Evolutionary conservation across 1,140 invertebrate species (phyloP).

Genomic region (Phthorimaea operculella): DNA sequence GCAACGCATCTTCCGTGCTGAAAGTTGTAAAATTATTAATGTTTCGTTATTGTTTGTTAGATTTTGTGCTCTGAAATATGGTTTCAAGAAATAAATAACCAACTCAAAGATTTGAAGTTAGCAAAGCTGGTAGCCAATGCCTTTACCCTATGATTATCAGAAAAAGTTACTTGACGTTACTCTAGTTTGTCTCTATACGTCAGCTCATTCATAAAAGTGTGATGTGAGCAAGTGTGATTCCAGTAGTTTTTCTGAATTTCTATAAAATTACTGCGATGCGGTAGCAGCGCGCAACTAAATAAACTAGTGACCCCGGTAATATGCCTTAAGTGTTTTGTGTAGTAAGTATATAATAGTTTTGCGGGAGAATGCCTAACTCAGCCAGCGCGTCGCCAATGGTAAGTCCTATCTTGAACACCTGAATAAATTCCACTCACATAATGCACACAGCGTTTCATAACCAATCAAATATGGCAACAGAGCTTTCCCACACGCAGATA

Average conservation of each 20-base stretch:
- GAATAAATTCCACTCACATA: conserved; percentile 25
- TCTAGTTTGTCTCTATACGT: neutral
- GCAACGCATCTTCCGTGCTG: too few species aligned
- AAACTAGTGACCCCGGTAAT: conserved; percentile 44
- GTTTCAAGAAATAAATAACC: too few species aligned
- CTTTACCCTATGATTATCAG: too few species aligned
- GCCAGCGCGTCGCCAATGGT: conserved; percentile 54
- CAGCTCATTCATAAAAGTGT: conserved; percentile 27
- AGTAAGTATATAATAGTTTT: conserved; percentile 27
- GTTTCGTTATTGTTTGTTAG: too few species aligned
- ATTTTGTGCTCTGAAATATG: too few species aligned
- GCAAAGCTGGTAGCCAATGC: too few species aligned
- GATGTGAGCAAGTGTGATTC: conserved; percentile 44
- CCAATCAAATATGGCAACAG: neutral
- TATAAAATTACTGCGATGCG: conserved; percentile 48
- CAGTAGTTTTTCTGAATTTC: conserved; percentile 24
- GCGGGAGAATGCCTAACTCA: conserved; percentile 49
- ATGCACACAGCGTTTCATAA: neutral
- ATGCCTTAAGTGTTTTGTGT: conserved; percentile 52
- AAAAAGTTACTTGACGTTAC: neutral
- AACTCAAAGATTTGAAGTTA: too few species aligned
- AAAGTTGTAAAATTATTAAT: too few species aligned
- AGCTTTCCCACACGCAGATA: neutral
- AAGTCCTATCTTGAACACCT: conserved; percentile 30
- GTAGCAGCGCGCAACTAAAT: conserved; percentile 42